phyloP scores from a whole-genome alignment of 2,797 vertebrate genomes.

The Oreortyx pictus region DNA sequence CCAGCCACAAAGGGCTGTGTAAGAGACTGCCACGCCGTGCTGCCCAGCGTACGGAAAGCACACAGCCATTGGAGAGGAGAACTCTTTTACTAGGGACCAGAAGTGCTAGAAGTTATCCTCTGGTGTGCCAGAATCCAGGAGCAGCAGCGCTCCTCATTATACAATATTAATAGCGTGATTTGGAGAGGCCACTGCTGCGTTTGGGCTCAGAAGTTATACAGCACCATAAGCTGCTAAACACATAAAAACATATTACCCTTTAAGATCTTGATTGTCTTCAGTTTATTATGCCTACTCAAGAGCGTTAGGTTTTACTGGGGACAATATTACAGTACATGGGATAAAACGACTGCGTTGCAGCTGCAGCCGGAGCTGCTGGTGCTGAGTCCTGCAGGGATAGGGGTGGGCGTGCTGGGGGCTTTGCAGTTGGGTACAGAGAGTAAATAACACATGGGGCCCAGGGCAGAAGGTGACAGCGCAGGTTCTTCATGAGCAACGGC shows the following conservation, averaged over 20 bases:
- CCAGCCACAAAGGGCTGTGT: conserved; percentile 22
- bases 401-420: neutral
- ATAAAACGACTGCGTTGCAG: conserved; percentile 7
- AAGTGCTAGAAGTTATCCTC: neutral
- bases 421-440: neutral
- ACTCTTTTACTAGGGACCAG: neutral
- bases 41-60: neutral
- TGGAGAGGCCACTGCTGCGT: neutral
- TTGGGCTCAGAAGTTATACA: conserved; percentile 14
- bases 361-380: neutral
- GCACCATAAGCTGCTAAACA: neutral
- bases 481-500: neutral
- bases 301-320: conserved; percentile 31
- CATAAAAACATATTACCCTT: conserved; percentile 22
- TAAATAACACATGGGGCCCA: neutral
- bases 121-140: neutral
- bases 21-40: neutral
- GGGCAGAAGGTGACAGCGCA: fast-evolving
- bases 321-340: neutral
- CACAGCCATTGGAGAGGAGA: neutral
- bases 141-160: neutral
- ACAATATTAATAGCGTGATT: neutral
- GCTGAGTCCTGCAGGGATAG: fast-evolving
- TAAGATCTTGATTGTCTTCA: conserved; percentile 11
- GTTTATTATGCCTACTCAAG: conserved; percentile 43